Conservation (phyloP, 2,797 vertebrate genomes). For the Limosa lapponica region DNA sequence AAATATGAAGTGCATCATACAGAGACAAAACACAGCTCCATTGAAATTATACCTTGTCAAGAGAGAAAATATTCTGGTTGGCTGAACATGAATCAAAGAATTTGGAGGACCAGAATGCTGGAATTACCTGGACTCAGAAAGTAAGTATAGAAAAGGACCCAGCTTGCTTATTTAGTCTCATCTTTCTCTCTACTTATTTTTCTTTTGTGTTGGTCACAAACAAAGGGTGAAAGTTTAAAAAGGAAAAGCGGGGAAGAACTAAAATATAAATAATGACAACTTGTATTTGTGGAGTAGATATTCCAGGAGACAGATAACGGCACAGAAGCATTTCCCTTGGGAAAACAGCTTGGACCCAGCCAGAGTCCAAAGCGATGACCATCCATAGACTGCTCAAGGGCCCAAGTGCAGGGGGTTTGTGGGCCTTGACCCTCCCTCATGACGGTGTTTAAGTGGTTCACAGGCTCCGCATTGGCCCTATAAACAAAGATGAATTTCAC, state of each 20-base stretch:
- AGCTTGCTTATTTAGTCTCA: neutral
- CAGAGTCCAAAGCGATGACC: rapidly evolving
- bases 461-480: neutral
- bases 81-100: slow-evolving; percentile 48
- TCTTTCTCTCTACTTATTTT: neutral
- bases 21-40: slow-evolving; percentile 39
- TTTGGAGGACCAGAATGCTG: slow-evolving; percentile 49
- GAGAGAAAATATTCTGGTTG: slow-evolving; percentile 49
- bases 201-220: neutral
- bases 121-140: slow-evolving; percentile 36
- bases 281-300: neutral
- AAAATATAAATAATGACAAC: neutral
- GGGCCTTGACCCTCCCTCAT: neutral
- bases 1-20: slow-evolving; percentile 48
- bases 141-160: neutral
- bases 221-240: neutral
- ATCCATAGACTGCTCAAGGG: neutral
- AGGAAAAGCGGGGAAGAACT: neutral
- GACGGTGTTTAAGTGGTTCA: neutral
- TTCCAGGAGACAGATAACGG: neutral
- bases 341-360: neutral
- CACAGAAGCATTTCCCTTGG: neutral
- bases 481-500: slow-evolving; percentile 36
- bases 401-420: neutral
- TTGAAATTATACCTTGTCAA: slow-evolving; percentile 67